Evolutionary conservation across 2,797 vertebrate species (phyloP), one percentile per base, ranked within the genome.

Genomic region (Trichosurus vulpecula): DNA sequence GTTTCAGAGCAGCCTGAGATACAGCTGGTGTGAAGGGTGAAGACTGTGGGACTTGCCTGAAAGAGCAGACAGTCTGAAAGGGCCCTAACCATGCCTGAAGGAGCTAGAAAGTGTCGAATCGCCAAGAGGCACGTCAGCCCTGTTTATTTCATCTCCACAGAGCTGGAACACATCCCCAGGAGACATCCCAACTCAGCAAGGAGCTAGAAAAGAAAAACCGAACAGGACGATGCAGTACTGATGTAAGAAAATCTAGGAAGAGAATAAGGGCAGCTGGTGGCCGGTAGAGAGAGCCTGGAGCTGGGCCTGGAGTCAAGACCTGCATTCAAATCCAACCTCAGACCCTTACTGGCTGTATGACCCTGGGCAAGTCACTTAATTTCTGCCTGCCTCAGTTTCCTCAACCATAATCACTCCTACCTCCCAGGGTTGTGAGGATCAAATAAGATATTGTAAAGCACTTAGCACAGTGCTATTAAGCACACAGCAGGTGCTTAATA

Each of bases 51-150:
- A 61, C 30, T 13, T 58, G 57, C 56, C 16, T 41, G 2, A 41
- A 81, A 47, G 16, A 81, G 19, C 35, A 35, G 31, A 13, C 5
- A 35, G 35, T 66, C 14, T 66, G 14, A n/a, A n/a, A 66, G 61
- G 13, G 35, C 6, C n/a, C 66, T 41, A 41, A 41, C 66, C n/a
- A 47, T 9, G 66, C 6, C 16, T 41, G n/a, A 81, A 81, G 4
- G 29, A 81, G 66, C 16, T 74, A 41, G n/a, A 9, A 74, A 9
- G 2, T 41, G 19, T 74, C n/a, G 74, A 74, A 41, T 41, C 1
- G 6, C 61, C 16, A 0, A n/a, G 35, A 41, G 5, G 6, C 19
- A 25, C 3, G n/a, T 47, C 6, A n/a, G 6, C 47, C n/a, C 19
- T 81, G 8, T 10, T 81, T 81, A 41, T 74, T 74, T 74, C 66